Percentiles rank a stretch among this genome's conserved stretches.
Conservation (phyloP, 2,797 vertebrate genomes). For the Triplophysa bombifrons region DNA sequence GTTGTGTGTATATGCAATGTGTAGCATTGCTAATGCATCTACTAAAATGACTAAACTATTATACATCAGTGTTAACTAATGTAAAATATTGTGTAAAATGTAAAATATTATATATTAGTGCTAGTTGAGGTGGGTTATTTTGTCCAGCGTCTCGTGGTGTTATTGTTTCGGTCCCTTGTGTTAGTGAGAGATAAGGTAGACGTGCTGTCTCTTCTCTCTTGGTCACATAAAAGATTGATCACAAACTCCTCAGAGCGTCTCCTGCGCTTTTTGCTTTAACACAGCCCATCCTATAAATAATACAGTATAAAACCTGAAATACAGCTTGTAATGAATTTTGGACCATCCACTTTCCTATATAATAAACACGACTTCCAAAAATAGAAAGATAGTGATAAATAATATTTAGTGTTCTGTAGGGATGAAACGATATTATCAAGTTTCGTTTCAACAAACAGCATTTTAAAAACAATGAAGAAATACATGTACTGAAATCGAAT, state of each 20-base stretch:
- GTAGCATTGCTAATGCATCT: not conserved
- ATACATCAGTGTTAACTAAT: no score
- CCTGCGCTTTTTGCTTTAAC: not conserved
- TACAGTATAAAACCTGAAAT: not conserved
- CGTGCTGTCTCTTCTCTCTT: constrained; percentile 26
- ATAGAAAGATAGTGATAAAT: no score
- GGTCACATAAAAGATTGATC: constrained; percentile 4
- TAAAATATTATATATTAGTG: not conserved
- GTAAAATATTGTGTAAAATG: no score
- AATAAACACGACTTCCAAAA: no score
- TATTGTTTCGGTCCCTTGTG: constrained; percentile 19
- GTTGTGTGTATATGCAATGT: not conserved
- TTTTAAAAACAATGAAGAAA: no score
- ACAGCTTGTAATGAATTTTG: not conserved
- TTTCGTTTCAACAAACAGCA: no score
- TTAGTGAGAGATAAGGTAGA: constrained; percentile 47
- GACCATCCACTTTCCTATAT: not conserved
- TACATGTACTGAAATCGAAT: no score
- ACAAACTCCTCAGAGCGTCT: not conserved
- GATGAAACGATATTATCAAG: no score
- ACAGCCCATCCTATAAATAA: not conserved
- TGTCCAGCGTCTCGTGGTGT: not conserved
- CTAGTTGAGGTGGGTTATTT: constrained; percentile 5
- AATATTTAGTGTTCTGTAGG: no score
- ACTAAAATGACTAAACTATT: not conserved